Percentiles rank a stretch among this genome's conserved stretches.
Evolutionary conservation across 2,113 vertebrate genomes (phyloP).

Genomic region (Corythaeola cristata): DNA sequence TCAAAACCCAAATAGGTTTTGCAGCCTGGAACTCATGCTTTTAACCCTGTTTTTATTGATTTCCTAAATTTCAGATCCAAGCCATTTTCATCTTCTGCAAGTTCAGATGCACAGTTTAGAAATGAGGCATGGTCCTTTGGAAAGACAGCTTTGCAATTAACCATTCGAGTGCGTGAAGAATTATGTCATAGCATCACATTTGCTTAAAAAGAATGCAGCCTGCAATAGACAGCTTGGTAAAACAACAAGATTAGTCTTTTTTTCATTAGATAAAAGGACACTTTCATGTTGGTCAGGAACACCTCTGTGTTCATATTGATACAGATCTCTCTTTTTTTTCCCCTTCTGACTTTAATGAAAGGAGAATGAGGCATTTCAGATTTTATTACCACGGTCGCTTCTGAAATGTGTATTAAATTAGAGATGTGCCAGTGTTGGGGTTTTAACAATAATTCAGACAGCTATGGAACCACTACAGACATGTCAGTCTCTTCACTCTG

Average conservation of each 20-base stretch:
- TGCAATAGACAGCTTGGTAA: neutral
- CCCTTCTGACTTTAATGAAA: conserved; percentile 10
- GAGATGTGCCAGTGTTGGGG: neutral
- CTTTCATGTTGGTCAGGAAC: neutral
- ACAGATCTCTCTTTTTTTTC: neutral
- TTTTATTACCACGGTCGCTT: conserved; percentile 1
- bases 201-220: neutral
- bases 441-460: conserved; percentile 44
- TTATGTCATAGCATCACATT: neutral
- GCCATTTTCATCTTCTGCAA: neutral
- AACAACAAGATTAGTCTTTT: neutral
- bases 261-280: neutral
- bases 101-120: neutral
- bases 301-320: neutral
- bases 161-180: neutral
- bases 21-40: neutral
- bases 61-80: neutral
- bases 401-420: conserved; percentile 31
- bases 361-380: conserved; percentile 1
- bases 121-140: neutral
- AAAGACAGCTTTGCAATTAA: neutral
- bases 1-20: neutral
- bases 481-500: neutral
- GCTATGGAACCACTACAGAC: neutral
- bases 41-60: neutral